Conservation (phyloP, 1,140 invertebrate species). For the Leptonema lineaticorne region DNA sequence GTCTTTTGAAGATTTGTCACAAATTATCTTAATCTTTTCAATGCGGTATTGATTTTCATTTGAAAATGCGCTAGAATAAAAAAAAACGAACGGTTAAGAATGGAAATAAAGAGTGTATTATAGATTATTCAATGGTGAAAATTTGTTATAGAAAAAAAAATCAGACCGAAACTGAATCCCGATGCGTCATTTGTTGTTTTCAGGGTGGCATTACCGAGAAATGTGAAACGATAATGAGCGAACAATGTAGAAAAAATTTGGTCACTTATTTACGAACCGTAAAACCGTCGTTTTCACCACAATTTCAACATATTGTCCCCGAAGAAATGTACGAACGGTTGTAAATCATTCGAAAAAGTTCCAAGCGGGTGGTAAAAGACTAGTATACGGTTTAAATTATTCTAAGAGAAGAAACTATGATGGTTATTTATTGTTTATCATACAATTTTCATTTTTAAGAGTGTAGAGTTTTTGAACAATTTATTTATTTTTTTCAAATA, state of each 20-base stretch:
- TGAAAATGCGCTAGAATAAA: too few species aligned
- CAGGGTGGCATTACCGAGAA: conserved; percentile 32
- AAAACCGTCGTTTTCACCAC: conserved; percentile 38
- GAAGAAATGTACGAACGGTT: conserved; percentile 3
- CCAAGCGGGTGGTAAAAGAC: neutral
- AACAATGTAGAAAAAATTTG: conserved; percentile 18
- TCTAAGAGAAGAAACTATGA: neutral
- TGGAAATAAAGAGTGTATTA: too few species aligned
- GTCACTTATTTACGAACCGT: conserved; percentile 6
- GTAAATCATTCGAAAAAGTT: conserved; percentile 5
- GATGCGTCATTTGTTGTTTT: neutral
- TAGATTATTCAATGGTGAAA: too few species aligned
- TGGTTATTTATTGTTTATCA: neutral
- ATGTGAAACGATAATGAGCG: conserved; percentile 25
- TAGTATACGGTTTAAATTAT: neutral
- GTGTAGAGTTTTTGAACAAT: neutral
- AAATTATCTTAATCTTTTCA: too few species aligned
- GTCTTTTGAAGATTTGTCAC: too few species aligned
- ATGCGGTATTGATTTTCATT: too few species aligned
- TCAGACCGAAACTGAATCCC: too few species aligned
- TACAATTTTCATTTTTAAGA: neutral
- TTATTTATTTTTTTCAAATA: neutral
- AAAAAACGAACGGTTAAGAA: too few species aligned
- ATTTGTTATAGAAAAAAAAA: too few species aligned
- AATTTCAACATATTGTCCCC: conserved; percentile 18